These are phyloP conservation scores for zebrafish (Danio rerio) DNA, from an alignment of 2,113 vertebrate genomes.

Conservation along the genomic window GRCz12tu NC_133200.1:16821001-16821500, in stretches of 20 bases:
- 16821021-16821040: not conserved
- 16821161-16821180: slow-evolving; percentile 41
- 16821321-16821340: slow-evolving; percentile 35
- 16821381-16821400: slow-evolving; percentile 18
- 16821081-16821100: not conserved
- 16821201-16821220: slow-evolving; percentile 49
- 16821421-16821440: not conserved
- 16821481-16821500: too few relatives aligned
- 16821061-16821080: not conserved
- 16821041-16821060: not conserved
- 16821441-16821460: too few relatives aligned
- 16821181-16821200: slow-evolving; percentile 16
- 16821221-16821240: slow-evolving; percentile 54
- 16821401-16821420: slow-evolving; percentile 24
- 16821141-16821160: slow-evolving; percentile 17
- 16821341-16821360: slow-evolving; percentile 29
- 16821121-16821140: not conserved
- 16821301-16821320: slow-evolving; percentile 48
- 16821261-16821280: slow-evolving; percentile 22
- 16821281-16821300: slow-evolving; percentile 23
- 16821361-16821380: slow-evolving; percentile 29
- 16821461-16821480: too few relatives aligned
- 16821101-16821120: not conserved
- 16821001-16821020: not conserved
- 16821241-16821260: slow-evolving; percentile 40